Evolutionary conservation across 2,113 vertebrate genomes (phyloP).

Genomic region (Cryptomyrus ogoouensis): DNA sequence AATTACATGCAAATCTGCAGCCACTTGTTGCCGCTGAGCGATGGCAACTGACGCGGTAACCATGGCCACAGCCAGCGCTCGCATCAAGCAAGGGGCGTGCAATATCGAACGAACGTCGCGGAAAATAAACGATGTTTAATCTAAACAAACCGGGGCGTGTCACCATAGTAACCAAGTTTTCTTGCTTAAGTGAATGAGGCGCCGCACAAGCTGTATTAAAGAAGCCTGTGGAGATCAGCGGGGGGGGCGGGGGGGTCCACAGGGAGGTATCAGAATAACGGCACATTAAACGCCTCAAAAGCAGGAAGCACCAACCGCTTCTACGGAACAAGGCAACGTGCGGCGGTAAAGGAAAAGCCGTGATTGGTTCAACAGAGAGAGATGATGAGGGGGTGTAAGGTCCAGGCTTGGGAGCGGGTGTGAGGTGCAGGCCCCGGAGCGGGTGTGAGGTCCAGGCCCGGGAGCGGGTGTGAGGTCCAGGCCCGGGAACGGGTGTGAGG

Average conservation of each 20-base stretch:
- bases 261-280: not conserved
- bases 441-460: not conserved
- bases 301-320: not conserved
- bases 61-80: not conserved
- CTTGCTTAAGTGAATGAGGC: constrained; percentile 6
- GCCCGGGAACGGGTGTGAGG: not conserved
- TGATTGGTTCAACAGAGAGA: not conserved
- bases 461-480: not conserved
- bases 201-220: not conserved
- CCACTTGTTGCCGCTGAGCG: not conserved
- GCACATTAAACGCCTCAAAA: not conserved
- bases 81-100: not conserved
- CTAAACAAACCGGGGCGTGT: not conserved
- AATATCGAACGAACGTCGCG: not conserved
- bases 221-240: not conserved
- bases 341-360: not conserved
- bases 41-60: not conserved
- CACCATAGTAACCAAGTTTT: not conserved
- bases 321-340: not conserved
- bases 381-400: no score
- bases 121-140: not conserved
- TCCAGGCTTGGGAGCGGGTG: no score
- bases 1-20: constrained; percentile 11
- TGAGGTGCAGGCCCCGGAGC: no score
- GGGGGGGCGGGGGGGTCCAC: not conserved